These are phyloP conservation scores for Tetropium fuscum DNA, from an alignment of 2,888 invertebrate species.

Conservation along the genomic window DNA sequence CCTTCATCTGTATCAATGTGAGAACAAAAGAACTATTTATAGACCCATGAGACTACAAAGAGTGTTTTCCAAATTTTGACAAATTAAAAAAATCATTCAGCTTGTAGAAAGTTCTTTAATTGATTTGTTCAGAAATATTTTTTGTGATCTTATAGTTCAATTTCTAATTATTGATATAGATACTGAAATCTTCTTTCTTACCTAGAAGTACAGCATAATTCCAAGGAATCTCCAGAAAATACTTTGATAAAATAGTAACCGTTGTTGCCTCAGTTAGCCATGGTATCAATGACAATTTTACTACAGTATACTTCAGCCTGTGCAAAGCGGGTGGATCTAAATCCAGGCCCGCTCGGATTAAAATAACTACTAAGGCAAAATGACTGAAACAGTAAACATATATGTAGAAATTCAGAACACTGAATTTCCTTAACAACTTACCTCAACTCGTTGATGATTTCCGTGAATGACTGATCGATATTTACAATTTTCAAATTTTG, in stretches of 20 bases:
- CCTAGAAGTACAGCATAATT: constrained; percentile 84
- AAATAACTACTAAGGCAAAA: constrained; percentile 91
- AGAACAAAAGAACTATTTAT: no score
- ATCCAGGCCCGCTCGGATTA: constrained; percentile 93
- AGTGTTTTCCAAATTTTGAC: no score
- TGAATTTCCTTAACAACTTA: constrained; percentile 62
- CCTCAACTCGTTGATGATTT: constrained; percentile 80
- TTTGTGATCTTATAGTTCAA: no score
- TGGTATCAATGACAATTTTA: constrained; percentile 88
- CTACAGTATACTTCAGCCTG: constrained; percentile 83
- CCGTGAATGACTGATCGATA: constrained; percentile 73
- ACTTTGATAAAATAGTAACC: constrained; percentile 78
- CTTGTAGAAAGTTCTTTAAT: no score
- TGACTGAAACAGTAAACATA: constrained; percentile 72
- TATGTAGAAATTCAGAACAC: no score
- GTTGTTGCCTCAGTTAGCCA: constrained; percentile 85
- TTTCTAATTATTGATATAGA: no score
- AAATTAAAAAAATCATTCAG: no score
- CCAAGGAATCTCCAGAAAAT: constrained; percentile 86
- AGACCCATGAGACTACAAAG: no score
- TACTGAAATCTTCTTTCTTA: no score
- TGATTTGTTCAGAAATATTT: no score
- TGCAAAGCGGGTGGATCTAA: constrained; percentile 89
- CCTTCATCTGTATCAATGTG: no score
- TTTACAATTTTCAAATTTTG: constrained; percentile 81